Conservation (phyloP, 2,113 vertebrate species). For the Pithys albifrons region DNA sequence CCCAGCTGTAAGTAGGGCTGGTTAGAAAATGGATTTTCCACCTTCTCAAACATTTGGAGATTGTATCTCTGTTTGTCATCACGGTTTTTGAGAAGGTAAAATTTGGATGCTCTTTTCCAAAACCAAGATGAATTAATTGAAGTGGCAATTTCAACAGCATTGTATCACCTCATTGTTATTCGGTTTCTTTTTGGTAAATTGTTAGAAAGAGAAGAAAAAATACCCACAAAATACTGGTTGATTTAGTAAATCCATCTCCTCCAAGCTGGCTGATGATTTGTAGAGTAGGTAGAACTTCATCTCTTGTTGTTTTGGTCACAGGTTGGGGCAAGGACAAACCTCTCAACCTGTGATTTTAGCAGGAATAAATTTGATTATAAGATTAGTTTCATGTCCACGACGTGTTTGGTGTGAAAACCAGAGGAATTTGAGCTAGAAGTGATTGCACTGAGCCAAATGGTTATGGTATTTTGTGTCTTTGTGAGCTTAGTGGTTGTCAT, state of each 20-base stretch:
- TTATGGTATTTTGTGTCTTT: background rate
- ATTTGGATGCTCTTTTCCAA: background rate
- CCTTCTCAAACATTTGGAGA: slow-evolving; percentile 17
- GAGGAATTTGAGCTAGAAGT: background rate
- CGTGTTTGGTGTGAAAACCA: background rate
- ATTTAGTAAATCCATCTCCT: background rate
- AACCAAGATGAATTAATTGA: background rate
- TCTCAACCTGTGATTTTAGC: background rate
- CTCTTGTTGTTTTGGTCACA: background rate
- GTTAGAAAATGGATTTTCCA: slow-evolving; percentile 69
- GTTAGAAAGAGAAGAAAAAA: background rate
- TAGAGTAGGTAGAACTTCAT: background rate
- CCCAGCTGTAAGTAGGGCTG: slow-evolving; percentile 59
- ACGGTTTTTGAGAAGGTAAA: background rate
- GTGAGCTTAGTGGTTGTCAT: background rate
- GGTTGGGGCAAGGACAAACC: background rate
- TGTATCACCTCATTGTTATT: background rate
- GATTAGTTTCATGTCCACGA: background rate
- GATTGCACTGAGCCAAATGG: background rate
- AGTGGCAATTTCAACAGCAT: background rate
- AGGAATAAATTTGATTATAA: background rate
- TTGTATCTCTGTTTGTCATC: background rate
- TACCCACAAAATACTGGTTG: background rate
- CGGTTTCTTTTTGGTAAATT: background rate
- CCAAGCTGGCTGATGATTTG: background rate